Evolutionary conservation across 2,888 invertebrate genomes (phyloP).

Genomic region (Stenchaetothrips biformis): DNA sequence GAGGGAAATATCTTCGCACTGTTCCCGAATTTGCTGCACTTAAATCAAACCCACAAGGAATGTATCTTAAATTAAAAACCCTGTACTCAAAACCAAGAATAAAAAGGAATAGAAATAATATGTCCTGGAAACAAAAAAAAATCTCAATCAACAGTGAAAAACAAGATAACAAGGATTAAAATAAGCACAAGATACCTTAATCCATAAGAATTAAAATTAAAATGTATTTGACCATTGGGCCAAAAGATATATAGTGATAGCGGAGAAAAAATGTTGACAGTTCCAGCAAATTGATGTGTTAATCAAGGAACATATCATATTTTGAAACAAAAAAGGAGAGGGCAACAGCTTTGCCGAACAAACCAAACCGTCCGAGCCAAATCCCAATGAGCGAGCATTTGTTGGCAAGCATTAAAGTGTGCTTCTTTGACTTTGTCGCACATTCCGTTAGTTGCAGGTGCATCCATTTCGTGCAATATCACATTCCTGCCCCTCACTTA

Average conservation of each 20-base stretch:
- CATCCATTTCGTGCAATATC: slow-evolving; percentile 4
- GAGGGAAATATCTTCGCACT: not conserved
- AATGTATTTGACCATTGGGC: slow-evolving; percentile 32
- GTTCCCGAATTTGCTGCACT: no score
- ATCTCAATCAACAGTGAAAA: not conserved
- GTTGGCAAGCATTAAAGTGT: not conserved
- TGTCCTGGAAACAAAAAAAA: slow-evolving; percentile 33
- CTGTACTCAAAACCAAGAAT: slow-evolving; percentile 27
- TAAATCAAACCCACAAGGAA: no score
- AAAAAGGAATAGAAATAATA: slow-evolving; percentile 28
- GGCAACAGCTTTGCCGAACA: slow-evolving; percentile 36
- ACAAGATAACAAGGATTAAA: slow-evolving; percentile 27
- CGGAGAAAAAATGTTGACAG: slow-evolving; percentile 33
- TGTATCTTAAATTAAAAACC: slow-evolving; percentile 27
- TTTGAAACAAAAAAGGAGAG: slow-evolving; percentile 39
- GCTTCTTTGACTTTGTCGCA: slow-evolving; percentile 1
- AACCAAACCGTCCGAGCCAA: slow-evolving; percentile 35
- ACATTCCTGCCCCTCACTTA: not conserved
- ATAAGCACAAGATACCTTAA: slow-evolving; percentile 39
- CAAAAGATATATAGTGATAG: slow-evolving; percentile 23
- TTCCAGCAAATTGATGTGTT: slow-evolving; percentile 42
- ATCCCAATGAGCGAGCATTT: slow-evolving; percentile 34
- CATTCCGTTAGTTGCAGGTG: slow-evolving; percentile 18
- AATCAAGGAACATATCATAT: slow-evolving; percentile 30
- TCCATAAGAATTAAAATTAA: slow-evolving; percentile 49